These are phyloP conservation scores for Pseudomyrmex concolor DNA, from an alignment of 1,140 invertebrate genomes.

Conservation along the genomic window DNA sequence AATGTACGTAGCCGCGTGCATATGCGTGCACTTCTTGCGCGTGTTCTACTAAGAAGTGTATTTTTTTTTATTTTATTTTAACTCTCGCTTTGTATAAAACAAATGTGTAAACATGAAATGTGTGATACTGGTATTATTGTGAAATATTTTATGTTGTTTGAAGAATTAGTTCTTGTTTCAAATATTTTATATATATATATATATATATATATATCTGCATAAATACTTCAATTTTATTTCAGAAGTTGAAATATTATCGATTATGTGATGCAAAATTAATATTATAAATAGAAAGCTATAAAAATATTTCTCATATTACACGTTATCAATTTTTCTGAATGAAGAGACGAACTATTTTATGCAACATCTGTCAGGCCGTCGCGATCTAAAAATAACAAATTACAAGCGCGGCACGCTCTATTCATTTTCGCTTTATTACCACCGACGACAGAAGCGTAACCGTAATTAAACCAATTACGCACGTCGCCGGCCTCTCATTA, in stretches of 20 bases:
- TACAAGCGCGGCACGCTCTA: not conserved
- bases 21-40: not conserved
- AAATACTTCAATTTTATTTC: no score
- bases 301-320: not conserved
- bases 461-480: conserved; percentile 65
- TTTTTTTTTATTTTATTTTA: not conserved
- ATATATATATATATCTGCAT: no score
- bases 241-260: no score
- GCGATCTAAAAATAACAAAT: conserved; percentile 52
- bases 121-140: no score
- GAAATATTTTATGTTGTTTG: no score
- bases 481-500: conserved; percentile 53
- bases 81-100: not conserved
- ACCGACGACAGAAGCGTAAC: conserved; percentile 42
- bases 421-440: conserved; percentile 33
- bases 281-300: not conserved
- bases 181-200: no score
- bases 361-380: not conserved
- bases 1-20: conserved; percentile 4
- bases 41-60: not conserved
- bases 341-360: conserved; percentile 13
- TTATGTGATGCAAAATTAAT: not conserved
- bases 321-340: not conserved
- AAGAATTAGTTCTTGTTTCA: no score
- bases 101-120: not conserved